A percentile compares a stretch with the other conserved stretches of the same genome.
phyloP scores from a whole-genome alignment of 2,888 invertebrate genomes.

The Campopleginae sp. region DNA sequence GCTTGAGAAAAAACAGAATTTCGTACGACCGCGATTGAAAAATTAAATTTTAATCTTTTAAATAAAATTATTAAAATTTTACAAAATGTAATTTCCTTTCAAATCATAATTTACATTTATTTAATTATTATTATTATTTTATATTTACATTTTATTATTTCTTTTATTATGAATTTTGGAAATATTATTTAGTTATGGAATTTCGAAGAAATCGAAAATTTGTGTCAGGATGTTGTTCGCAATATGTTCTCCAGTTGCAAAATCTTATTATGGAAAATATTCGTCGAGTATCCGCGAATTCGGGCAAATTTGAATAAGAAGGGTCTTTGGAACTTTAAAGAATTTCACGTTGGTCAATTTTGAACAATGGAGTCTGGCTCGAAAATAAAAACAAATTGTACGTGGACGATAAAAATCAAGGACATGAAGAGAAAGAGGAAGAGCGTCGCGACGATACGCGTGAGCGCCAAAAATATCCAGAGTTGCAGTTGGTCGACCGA shows the following conservation, averaged over 20 bases:
- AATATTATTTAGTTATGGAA: too few species aligned
- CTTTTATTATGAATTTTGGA: too few species aligned
- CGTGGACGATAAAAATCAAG: not conserved
- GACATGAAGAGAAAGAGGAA: not conserved
- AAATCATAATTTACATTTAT: too few species aligned
- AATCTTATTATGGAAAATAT: not conserved
- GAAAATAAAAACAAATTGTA: not conserved
- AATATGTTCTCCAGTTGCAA: not conserved
- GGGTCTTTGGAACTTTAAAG: not conserved
- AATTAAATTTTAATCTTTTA: too few species aligned
- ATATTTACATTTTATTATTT: too few species aligned
- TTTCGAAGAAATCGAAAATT: too few species aligned
- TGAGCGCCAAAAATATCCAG: constrained; percentile 59
- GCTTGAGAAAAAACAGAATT: too few species aligned
- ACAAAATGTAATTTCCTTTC: too few species aligned
- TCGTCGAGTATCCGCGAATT: not conserved
- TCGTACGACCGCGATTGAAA: too few species aligned
- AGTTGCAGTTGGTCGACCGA: constrained; percentile 21
- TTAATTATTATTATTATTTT: too few species aligned
- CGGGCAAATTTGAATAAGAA: not conserved
- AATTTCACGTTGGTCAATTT: not conserved
- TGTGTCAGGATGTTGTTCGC: not conserved
- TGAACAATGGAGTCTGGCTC: not conserved
- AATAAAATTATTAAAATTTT: too few species aligned
- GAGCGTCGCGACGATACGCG: constrained; percentile 40